A percentile compares a stretch with the other conserved stretches of the same genome.
Evolutionary conservation across 2,888 invertebrate species (phyloP).

Genomic region (Drosophila stalkeri): DNA sequence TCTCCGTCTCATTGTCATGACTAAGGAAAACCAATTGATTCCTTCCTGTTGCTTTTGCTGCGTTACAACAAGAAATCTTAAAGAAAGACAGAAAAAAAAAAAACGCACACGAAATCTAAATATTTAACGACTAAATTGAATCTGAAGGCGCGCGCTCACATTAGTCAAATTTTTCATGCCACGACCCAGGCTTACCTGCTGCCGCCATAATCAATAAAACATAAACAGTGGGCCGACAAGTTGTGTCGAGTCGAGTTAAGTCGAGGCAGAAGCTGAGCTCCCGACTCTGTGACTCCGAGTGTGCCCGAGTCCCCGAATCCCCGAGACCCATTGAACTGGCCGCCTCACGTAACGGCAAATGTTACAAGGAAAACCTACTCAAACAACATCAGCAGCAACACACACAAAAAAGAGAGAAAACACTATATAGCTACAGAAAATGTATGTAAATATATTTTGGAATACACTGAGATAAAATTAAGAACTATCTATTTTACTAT

Average conservation of each 20-base stretch:
- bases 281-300: neutral
- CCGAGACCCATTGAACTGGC: slow-evolving; percentile 61
- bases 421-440: slow-evolving; percentile 10
- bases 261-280: slow-evolving; percentile 11
- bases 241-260: slow-evolving; percentile 37
- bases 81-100: neutral
- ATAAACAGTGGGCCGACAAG: slow-evolving; percentile 69
- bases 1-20: slow-evolving; percentile 57
- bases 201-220: slow-evolving; percentile 74
- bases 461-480: neutral
- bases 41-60: slow-evolving; percentile 66
- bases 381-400: slow-evolving; percentile 24
- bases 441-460: slow-evolving; percentile 4
- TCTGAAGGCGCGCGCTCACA: slow-evolving; percentile 74
- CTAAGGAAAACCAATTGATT: slow-evolving; percentile 78
- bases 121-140: slow-evolving; percentile 80
- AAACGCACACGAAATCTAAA: slow-evolving; percentile 65
- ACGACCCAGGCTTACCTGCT: slow-evolving; percentile 48
- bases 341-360: slow-evolving; percentile 75
- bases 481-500: neutral
- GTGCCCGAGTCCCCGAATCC: slow-evolving; percentile 13
- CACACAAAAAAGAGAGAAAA: slow-evolving; percentile 26
- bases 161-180: slow-evolving; percentile 74
- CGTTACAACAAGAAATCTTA: neutral
- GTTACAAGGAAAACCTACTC: slow-evolving; percentile 50